Evolutionary conservation across 37 sponge, comb jelly and placozoan species (phyloP), one percentile per base, ranked within the genome.

Genomic region (Halisarca cf. caerulea): DNA sequence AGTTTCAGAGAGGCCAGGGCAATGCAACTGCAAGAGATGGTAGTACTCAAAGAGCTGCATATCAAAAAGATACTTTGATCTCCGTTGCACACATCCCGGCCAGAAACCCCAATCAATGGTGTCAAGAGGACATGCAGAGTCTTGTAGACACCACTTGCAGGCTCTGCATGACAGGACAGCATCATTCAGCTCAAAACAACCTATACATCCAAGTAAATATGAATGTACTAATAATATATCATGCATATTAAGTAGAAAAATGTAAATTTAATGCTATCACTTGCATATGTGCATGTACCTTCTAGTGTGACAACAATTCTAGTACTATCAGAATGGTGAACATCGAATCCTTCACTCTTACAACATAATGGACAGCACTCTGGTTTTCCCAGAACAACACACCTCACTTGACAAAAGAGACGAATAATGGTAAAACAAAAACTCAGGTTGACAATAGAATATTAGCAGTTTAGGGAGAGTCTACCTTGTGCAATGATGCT

Each of bases 41-140:
- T 66, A 66, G 23, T 66, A 66, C 28, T 66, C 25, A 24, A 66
- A 27, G 25, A 66, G 23, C 23, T 66, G 68, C 25, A 66, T 18
- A 66, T 66, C 68, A 66, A 66, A 66, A 24, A 66, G 68, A n/a
- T 66, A 66, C 27, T 66, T 66, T n/a, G 68, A 66, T 66, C 68
- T 66, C 25, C 28, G 68, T 25, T n/a, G 68, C 25, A 25, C 25
- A 66, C 68, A 24, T 66, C 68, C 68, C 23, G 68, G 68, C 68
- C 68, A 66, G 23, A 25, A 66, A 15, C 68, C 68, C 23, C 68
- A n/a, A n/a, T 66, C 68, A 66, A 66, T 66, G 14, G 68, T 27
- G 23, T 66, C 68, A 66, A 66, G 68, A 27, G 68, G 68, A 66
- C 68, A 66, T 66, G 68, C 14, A 66, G 68, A 66, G 68, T 66